phyloP scores from a whole-genome alignment of 2,113 vertebrate species.

The Sylvia atricapilla region DNA sequence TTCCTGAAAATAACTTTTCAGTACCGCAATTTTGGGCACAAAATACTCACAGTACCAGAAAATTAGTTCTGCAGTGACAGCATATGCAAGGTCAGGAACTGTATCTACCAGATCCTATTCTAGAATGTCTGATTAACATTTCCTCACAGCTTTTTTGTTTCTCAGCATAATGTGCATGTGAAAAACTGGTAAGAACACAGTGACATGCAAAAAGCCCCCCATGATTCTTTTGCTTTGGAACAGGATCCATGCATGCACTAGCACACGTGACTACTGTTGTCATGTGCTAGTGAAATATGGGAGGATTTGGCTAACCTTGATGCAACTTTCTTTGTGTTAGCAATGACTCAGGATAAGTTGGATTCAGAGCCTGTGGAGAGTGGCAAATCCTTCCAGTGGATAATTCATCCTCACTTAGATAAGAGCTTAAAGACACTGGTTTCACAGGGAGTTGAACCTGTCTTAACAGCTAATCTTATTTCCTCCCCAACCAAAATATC shows the following conservation, averaged over 20 bases:
- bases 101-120: neutral
- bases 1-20: neutral
- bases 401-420: neutral
- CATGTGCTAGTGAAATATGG: neutral
- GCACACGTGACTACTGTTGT: neutral
- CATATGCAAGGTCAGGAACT: neutral
- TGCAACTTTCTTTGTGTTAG: neutral
- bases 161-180: neutral
- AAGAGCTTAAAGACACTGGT: neutral
- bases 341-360: neutral
- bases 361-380: neutral
- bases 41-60: neutral
- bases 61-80: neutral
- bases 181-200: neutral
- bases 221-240: neutral
- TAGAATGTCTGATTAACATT: neutral
- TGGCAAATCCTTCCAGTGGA: neutral
- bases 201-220: fast-evolving
- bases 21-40: neutral
- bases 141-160: neutral
- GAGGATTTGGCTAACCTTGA: neutral
- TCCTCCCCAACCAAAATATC: neutral
- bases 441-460: neutral
- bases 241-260: neutral
- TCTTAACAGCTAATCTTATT: neutral